Percentiles rank a stretch among this genome's conserved stretches.
These are phyloP conservation scores for Aplidium turbinatum DNA, from an alignment of 23 tunicate genomes.

Conservation along the genomic window DNA sequence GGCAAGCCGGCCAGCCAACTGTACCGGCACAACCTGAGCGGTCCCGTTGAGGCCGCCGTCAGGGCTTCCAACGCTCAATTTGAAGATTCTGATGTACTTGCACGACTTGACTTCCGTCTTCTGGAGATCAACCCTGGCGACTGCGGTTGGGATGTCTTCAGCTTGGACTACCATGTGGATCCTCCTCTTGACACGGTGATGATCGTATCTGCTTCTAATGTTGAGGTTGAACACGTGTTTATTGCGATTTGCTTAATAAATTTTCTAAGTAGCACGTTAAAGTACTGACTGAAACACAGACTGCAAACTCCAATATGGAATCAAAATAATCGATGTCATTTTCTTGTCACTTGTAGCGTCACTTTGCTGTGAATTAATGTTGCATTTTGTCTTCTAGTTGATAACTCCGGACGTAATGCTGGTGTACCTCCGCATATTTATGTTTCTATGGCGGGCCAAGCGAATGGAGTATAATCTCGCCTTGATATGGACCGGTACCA, in stretches of 20 bases:
- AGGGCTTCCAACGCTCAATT: conserved; percentile 90
- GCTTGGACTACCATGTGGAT: conserved; percentile 85
- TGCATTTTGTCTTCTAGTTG: conserved; percentile 29
- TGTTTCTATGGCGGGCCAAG: conserved; percentile 91
- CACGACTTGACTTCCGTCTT: conserved; percentile 80
- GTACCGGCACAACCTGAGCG: conserved; percentile 87
- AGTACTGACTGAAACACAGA: too few species aligned
- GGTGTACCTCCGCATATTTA: conserved; percentile 80
- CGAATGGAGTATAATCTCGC: conserved; percentile 93
- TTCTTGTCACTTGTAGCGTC: too few species aligned
- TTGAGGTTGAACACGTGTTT: not conserved
- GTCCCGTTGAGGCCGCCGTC: conserved; percentile 86
- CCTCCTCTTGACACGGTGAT: conserved; percentile 85
- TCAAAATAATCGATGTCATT: too few species aligned
- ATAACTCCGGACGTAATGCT: conserved; percentile 88
- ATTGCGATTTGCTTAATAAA: not conserved
- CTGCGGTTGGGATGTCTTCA: conserved; percentile 95
- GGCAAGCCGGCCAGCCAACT: conserved; percentile 72
- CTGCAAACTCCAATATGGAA: too few species aligned
- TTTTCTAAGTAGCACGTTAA: too few species aligned
- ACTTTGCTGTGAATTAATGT: too few species aligned
- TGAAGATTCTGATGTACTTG: conserved; percentile 89
- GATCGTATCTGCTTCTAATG: not conserved
- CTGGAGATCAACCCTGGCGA: conserved; percentile 94
- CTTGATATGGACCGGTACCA: conserved; percentile 76